These are phyloP conservation scores for Brachirus orientalis DNA, from an alignment of 2,113 vertebrate species.

Conservation along the genomic window DNA sequence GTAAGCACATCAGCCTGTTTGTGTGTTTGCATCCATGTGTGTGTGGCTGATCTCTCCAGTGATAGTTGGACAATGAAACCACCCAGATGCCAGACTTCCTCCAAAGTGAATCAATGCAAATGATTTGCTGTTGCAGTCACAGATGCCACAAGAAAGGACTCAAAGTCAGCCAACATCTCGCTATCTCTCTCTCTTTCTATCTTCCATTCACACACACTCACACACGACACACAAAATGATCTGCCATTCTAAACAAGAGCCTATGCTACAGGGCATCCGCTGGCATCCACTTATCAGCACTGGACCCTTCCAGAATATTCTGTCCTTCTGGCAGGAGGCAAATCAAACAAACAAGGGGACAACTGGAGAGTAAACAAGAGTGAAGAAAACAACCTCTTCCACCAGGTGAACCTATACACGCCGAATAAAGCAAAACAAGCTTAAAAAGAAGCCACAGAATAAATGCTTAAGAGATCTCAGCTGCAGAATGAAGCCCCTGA, in stretches of 20 bases:
- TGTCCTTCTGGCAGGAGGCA: slow-evolving; percentile 65
- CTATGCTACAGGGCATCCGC: slow-evolving; percentile 57
- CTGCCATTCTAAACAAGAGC: slow-evolving; percentile 70
- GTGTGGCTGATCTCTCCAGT: background rate
- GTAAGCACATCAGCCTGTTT: slow-evolving; percentile 6
- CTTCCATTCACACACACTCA: too few relatives aligned
- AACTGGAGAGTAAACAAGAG: slow-evolving; percentile 43
- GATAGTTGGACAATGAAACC: slow-evolving; percentile 35
- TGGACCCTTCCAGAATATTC: slow-evolving; percentile 66
- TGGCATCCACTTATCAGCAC: slow-evolving; percentile 71
- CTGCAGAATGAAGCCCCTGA: slow-evolving; percentile 10
- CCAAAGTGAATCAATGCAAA: slow-evolving; percentile 63
- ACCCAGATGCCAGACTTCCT: slow-evolving; percentile 50
- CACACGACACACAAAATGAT: slow-evolving; percentile 65
- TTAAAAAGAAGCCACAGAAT: background rate
- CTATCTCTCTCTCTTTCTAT: slow-evolving; percentile 4
- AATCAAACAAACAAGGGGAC: slow-evolving; percentile 68
- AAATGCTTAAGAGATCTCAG: slow-evolving; percentile 18
- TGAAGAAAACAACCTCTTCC: slow-evolving; percentile 33
- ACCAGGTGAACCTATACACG: slow-evolving; percentile 34
- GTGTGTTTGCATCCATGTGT: background rate
- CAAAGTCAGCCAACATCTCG: slow-evolving; percentile 50
- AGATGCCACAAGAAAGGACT: slow-evolving; percentile 65
- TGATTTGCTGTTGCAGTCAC: slow-evolving; percentile 56
- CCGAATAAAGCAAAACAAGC: background rate